A percentile compares a stretch with the other conserved stretches of the same genome.
phyloP scores from a whole-genome alignment of 2,888 invertebrate species.

The Eustalomyia histrio region DNA sequence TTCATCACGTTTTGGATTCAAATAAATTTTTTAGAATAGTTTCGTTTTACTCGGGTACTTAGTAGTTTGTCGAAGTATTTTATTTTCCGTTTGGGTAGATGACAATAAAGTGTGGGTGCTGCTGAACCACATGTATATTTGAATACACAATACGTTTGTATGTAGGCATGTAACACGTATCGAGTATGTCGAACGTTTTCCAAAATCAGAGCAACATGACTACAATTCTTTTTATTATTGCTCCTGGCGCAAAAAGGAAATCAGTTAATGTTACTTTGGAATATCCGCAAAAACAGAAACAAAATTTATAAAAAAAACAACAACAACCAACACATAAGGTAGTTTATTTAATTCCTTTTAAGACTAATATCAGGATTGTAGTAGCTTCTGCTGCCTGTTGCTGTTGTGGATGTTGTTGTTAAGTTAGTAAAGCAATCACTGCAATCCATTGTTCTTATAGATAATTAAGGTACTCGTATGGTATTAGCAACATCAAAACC shows the following conservation, averaged over 20 bases:
- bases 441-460: slow-evolving; percentile 62
- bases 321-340: slow-evolving; percentile 32
- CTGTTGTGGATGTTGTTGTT: slow-evolving; percentile 41
- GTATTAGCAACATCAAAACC: slow-evolving; percentile 56
- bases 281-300: slow-evolving; percentile 35
- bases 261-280: slow-evolving; percentile 42
- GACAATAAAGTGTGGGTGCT: slow-evolving; percentile 60
- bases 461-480: slow-evolving; percentile 70
- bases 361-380: slow-evolving; percentile 43
- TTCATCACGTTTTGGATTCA: too few relatives aligned
- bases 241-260: slow-evolving; percentile 58
- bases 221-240: slow-evolving; percentile 31
- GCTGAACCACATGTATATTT: slow-evolving; percentile 30
- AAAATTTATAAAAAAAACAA: neutral
- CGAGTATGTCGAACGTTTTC: slow-evolving; percentile 14
- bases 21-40: too few relatives aligned
- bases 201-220: slow-evolving; percentile 58
- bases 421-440: slow-evolving; percentile 59
- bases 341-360: slow-evolving; percentile 44
- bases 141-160: neutral
- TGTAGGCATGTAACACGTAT: slow-evolving; percentile 2
- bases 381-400: neutral
- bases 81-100: neutral
- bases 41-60: too few relatives aligned
- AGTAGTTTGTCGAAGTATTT: slow-evolving; percentile 13